phyloP scores from a whole-genome alignment of 2,797 vertebrate genomes.

The Pelochelys cantorii region DNA sequence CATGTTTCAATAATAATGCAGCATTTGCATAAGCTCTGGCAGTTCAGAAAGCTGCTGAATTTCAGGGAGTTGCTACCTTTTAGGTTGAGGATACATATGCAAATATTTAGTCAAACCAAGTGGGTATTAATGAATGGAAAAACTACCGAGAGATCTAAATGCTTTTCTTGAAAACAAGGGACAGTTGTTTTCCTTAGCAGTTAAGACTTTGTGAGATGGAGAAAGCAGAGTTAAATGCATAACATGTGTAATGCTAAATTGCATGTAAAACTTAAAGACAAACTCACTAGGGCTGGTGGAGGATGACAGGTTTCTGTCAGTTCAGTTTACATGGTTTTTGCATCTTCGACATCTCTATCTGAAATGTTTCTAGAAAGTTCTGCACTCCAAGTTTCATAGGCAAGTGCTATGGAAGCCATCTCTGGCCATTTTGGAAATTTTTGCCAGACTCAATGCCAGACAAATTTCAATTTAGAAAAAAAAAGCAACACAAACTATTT shows the following conservation, averaged over 20 bases:
- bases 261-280: neutral
- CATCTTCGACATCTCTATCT: neutral
- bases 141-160: accelerated
- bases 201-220: too few relatives aligned
- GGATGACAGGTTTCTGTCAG: neutral
- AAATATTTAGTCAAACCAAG: neutral
- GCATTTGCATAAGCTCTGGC: neutral
- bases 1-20: accelerated
- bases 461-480: conserved; percentile 59
- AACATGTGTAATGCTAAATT: accelerated
- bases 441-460: conserved; percentile 46
- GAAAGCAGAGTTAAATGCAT: neutral
- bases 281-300: neutral
- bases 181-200: accelerated
- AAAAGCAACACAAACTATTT: conserved; percentile 39
- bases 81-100: accelerated
- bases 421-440: neutral
- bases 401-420: neutral
- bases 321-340: neutral
- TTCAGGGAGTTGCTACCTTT: neutral
- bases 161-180: neutral
- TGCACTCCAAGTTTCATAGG: neutral
- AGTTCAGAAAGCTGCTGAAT: accelerated
- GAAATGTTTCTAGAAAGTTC: neutral
- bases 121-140: accelerated